Conservation (phyloP, 2,797 vertebrate genomes). For the Dromococcyx pavoninus region DNA sequence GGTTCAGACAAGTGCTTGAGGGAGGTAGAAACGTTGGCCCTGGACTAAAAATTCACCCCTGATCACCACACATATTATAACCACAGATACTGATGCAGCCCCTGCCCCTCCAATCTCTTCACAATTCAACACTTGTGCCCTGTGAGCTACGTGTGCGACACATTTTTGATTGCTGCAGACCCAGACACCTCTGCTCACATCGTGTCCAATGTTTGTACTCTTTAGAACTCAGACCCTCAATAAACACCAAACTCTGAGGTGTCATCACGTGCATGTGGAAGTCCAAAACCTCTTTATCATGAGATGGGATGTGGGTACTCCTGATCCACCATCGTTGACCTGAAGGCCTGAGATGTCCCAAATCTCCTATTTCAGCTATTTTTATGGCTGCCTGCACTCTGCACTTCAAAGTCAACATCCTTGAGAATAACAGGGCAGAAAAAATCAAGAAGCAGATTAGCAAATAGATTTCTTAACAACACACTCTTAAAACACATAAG, state of each 20-base stretch:
- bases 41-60: neutral
- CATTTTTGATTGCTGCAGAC: neutral
- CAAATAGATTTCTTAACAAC: neutral
- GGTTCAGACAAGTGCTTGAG: neutral
- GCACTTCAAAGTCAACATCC: neutral
- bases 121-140: accelerated
- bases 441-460: neutral
- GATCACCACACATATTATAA: accelerated
- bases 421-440: neutral
- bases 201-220: accelerated
- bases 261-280: neutral
- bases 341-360: neutral
- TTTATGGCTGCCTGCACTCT: neutral
- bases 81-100: accelerated
- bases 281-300: neutral
- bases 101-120: neutral
- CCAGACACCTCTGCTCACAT: neutral
- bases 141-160: neutral
- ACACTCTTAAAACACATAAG: neutral
- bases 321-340: neutral
- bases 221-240: neutral
- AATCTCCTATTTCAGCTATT: neutral
- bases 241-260: neutral
- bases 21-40: neutral
- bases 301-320: neutral